These are phyloP conservation scores for Aporrectodea caliginosa DNA, from an alignment of 1,140 invertebrate species.

Conservation along the genomic window DNA sequence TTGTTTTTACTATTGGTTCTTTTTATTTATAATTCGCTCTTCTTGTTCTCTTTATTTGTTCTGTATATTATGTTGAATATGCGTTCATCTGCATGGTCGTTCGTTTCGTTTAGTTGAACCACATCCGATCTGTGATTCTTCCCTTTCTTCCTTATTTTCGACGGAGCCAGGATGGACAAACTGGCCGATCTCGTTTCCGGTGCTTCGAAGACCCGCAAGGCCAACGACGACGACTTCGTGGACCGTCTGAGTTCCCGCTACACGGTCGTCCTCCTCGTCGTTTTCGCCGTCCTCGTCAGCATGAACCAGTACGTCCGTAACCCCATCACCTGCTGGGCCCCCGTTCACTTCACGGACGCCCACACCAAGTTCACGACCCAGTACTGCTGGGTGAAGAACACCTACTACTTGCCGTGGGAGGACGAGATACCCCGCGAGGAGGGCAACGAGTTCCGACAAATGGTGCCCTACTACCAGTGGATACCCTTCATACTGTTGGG, in stretches of 20 bases:
- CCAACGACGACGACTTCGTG: slow-evolving; percentile 51
- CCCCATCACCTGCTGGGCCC: too few relatives aligned
- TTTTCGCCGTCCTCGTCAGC: slow-evolving; percentile 64
- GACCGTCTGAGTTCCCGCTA: slow-evolving; percentile 53
- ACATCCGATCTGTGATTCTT: too few relatives aligned
- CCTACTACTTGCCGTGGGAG: slow-evolving; percentile 13
- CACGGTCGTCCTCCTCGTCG: slow-evolving; percentile 52
- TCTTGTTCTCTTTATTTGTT: too few relatives aligned
- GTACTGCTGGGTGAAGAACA: too few relatives aligned
- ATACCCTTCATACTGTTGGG: slow-evolving; percentile 59
- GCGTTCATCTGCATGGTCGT: too few relatives aligned
- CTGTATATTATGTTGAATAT: too few relatives aligned
- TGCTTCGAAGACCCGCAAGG: slow-evolving; percentile 44
- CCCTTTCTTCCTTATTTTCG: too few relatives aligned
- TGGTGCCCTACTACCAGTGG: slow-evolving; percentile 58
- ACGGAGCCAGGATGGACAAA: slow-evolving; percentile 44
- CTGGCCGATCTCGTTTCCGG: slow-evolving; percentile 50
- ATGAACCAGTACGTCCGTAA: slow-evolving; percentile 66
- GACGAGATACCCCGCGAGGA: background rate
- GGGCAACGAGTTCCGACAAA: background rate
- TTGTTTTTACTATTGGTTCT: too few relatives aligned
- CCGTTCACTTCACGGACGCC: slow-evolving; percentile 32
- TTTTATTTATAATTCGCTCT: too few relatives aligned
- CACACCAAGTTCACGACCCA: slow-evolving; percentile 26
- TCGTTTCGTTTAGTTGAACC: too few relatives aligned